A percentile compares a stretch with the other conserved stretches of the same genome.
phyloP scores from a whole-genome alignment of 2,888 invertebrate species.

The Thecophora atra region DNA sequence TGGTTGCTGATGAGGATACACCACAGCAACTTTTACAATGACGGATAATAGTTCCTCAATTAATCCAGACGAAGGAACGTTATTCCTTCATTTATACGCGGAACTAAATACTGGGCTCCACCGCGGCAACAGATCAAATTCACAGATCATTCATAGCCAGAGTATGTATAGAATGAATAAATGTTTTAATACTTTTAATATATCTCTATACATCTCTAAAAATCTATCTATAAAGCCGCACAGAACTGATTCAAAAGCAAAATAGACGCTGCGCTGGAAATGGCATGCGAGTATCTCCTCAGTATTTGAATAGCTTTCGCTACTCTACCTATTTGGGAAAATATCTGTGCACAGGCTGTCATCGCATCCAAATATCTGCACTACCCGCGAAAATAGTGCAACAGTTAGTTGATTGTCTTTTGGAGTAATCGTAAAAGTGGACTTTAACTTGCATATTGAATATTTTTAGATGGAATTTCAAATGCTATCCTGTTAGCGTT shows the following conservation, averaged over 20 bases:
- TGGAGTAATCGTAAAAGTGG: too few relatives aligned
- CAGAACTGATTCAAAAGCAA: too few relatives aligned
- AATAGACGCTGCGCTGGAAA: too few relatives aligned
- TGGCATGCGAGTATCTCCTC: too few relatives aligned
- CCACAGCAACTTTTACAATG: constrained; percentile 77
- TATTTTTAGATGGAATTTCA: too few relatives aligned
- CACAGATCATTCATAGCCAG: constrained; percentile 75
- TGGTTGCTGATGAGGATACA: constrained; percentile 78
- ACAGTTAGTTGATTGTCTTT: too few relatives aligned
- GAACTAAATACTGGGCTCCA: constrained; percentile 85
- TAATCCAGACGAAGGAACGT: constrained; percentile 73
- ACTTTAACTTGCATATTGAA: too few relatives aligned
- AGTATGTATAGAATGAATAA: constrained; percentile 66
- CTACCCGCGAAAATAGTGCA: constrained; percentile 76
- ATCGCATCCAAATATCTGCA: constrained; percentile 77
- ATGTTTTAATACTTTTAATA: neutral
- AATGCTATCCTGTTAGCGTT: too few relatives aligned
- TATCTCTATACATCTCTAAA: neutral
- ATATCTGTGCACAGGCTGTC: constrained; percentile 88
- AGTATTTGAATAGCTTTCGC: constrained; percentile 77
- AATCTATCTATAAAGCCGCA: too few relatives aligned
- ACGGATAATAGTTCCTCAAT: constrained; percentile 73
- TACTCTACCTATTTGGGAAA: constrained; percentile 86
- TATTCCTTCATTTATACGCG: constrained; percentile 70
- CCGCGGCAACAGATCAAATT: constrained; percentile 85